phyloP scores from a whole-genome alignment of 2,113 vertebrate genomes.

The Vidua macroura region DNA sequence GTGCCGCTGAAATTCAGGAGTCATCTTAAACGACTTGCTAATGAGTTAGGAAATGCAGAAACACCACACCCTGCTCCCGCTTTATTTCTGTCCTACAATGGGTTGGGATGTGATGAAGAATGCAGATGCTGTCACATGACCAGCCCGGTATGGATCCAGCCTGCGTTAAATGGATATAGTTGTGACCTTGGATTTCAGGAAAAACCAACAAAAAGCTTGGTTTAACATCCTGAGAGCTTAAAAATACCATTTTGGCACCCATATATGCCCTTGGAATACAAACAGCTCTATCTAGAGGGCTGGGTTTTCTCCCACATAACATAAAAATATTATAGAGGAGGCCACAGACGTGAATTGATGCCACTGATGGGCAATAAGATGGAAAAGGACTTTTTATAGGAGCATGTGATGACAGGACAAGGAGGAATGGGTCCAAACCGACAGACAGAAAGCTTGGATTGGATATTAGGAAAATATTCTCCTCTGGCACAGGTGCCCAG shows the following conservation, averaged over 20 bases:
- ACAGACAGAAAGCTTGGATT: neutral
- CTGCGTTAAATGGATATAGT: neutral
- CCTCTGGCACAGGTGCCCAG: neutral
- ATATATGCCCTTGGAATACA: neutral
- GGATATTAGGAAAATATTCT: neutral
- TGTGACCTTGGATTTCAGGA: neutral
- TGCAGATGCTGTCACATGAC: neutral
- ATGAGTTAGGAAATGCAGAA: constrained; percentile 45
- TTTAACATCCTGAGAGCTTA: neutral
- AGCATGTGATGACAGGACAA: neutral
- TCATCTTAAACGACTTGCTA: neutral
- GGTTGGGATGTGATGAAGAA: constrained; percentile 8
- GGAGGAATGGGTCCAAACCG: neutral
- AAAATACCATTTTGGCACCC: neutral
- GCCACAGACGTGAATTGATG: neutral
- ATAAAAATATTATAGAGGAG: neutral
- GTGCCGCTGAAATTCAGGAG: neutral
- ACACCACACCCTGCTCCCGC: constrained; percentile 33
- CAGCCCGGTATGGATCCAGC: neutral
- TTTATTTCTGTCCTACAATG: constrained; percentile 24
- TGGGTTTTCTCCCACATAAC: neutral
- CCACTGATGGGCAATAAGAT: neutral
- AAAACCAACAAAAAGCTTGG: neutral
- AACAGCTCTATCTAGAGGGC: neutral
- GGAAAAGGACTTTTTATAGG: neutral